Percentiles rank a stretch among this genome's conserved stretches.
phyloP scores from a whole-genome alignment of 2,888 invertebrate species.

The Tachina lurida region DNA sequence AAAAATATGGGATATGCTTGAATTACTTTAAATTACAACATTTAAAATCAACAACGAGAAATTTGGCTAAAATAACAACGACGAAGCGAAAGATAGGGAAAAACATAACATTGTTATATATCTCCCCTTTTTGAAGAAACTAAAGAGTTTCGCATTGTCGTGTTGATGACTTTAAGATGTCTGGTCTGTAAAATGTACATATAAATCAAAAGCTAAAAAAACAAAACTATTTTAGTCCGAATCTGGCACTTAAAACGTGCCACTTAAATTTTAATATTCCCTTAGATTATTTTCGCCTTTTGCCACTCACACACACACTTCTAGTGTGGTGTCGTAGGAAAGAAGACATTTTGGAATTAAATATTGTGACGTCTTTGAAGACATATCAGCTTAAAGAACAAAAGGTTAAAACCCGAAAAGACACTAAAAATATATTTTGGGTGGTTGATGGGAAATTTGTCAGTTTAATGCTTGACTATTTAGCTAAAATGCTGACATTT shows the following conservation, averaged over 20 bases:
- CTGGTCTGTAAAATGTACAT: slow-evolving; percentile 38
- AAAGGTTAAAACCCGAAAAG: neutral
- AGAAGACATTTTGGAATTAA: slow-evolving; percentile 32
- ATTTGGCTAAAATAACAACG: no score
- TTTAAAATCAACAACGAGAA: neutral
- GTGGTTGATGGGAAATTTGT: neutral
- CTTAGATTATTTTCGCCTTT: neutral
- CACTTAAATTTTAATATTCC: slow-evolving; percentile 16
- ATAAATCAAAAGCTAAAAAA: neutral
- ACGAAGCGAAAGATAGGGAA: neutral
- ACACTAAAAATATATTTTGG: neutral
- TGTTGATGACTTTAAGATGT: slow-evolving; percentile 39
- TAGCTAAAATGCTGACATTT: slow-evolving; percentile 11
- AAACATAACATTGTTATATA: no score
- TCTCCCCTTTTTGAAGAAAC: no score
- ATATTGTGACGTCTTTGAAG: slow-evolving; percentile 41
- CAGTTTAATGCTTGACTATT: slow-evolving; percentile 19
- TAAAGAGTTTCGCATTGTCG: neutral
- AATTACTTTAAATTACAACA: neutral
- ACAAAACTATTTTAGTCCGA: slow-evolving; percentile 1
- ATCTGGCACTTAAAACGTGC: slow-evolving; percentile 28
- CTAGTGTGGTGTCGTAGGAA: slow-evolving; percentile 21
- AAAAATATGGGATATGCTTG: neutral
- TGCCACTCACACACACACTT: neutral
- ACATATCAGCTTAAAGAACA: neutral